phyloP scores from a whole-genome alignment of 2,113 vertebrate genomes.

The Passer montanus region DNA sequence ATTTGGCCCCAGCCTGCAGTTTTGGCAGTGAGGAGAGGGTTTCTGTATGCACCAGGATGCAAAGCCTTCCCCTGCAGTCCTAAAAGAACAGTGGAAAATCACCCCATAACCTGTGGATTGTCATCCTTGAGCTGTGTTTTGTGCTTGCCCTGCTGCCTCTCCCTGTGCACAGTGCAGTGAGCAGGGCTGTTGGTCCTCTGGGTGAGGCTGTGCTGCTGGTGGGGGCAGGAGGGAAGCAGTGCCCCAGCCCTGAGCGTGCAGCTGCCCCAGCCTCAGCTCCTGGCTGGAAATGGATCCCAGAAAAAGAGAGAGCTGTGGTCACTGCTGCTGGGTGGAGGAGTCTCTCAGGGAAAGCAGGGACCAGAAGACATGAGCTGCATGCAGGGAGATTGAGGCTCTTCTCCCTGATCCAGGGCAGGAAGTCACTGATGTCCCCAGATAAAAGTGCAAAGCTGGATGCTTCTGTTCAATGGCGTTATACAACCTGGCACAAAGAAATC shows the following conservation, averaged over 20 bases:
- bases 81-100: neutral
- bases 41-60: neutral
- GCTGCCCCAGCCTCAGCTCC: neutral
- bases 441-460: neutral
- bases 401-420: neutral
- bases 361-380: neutral
- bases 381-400: neutral
- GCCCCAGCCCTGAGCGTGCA: neutral
- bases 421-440: neutral
- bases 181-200: neutral
- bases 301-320: neutral
- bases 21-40: neutral
- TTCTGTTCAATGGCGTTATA: constrained; percentile 57
- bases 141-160: neutral
- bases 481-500: constrained; percentile 40
- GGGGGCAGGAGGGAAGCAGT: neutral
- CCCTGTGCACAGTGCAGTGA: too few relatives aligned
- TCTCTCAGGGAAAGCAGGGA: neutral
- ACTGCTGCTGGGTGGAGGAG: neutral
- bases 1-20: neutral
- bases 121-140: neutral
- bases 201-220: neutral
- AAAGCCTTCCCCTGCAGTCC: neutral
- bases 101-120: neutral
- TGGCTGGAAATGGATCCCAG: neutral